phyloP scores from a whole-genome alignment of 2,797 vertebrate genomes.

The Pithecia hirsuta region DNA sequence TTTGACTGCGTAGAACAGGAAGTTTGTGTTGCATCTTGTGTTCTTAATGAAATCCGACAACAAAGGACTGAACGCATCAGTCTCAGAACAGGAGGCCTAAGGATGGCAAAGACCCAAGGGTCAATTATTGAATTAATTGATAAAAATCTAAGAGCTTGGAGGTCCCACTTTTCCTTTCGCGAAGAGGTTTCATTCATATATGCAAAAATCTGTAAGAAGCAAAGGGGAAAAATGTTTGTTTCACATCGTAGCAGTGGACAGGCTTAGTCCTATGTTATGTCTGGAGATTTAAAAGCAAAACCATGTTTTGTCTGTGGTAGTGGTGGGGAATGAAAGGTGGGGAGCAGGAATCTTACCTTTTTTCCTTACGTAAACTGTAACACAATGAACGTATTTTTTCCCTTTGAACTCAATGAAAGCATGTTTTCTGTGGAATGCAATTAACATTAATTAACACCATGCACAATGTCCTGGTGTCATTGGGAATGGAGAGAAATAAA shows the following conservation, averaged over 20 bases:
- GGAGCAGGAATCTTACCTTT: background rate
- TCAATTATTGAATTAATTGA: slow-evolving; percentile 94
- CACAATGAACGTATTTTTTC: background rate
- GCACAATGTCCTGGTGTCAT: background rate
- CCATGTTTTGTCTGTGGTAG: background rate
- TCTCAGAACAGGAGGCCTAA: slow-evolving; percentile 91
- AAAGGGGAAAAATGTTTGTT: slow-evolving; percentile 38
- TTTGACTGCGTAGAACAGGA: background rate
- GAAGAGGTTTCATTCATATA: slow-evolving; percentile 86
- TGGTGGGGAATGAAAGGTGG: background rate
- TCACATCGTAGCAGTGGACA: background rate
- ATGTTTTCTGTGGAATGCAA: background rate
- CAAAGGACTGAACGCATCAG: slow-evolving; percentile 87
- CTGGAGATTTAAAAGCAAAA: background rate
- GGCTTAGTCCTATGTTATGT: background rate
- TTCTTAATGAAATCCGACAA: slow-evolving; percentile 67
- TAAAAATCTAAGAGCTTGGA: slow-evolving; percentile 91
- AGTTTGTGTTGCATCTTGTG: background rate
- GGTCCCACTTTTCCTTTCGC: slow-evolving; percentile 77
- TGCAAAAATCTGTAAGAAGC: slow-evolving; percentile 88
- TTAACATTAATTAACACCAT: background rate
- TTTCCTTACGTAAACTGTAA: background rate
- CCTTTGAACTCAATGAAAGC: background rate
- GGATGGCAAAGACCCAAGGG: slow-evolving; percentile 94
- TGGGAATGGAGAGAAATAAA: background rate